Conservation (phyloP, 2,113 vertebrate genomes). For the Accipiter cooperii region DNA sequence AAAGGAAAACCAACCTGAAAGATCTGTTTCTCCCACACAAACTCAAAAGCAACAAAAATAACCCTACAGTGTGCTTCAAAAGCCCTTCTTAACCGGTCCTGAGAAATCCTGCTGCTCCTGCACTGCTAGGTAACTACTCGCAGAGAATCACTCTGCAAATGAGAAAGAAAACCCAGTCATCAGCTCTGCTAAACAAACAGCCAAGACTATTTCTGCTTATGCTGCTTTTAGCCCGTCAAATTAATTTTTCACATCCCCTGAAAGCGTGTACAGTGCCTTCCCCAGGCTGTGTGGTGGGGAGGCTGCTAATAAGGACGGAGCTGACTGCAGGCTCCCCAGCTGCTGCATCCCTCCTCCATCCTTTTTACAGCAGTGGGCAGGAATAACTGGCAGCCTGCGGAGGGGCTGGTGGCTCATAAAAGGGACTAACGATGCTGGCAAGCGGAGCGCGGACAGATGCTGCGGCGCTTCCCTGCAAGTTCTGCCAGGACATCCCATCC, state of each 20-base stretch:
- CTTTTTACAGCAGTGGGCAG: not conserved
- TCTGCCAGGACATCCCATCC: slow-evolving; percentile 26
- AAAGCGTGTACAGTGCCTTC: not conserved
- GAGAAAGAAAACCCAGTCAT: not conserved
- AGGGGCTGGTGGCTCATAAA: slow-evolving; percentile 45
- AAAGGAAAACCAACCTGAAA: too few relatives aligned
- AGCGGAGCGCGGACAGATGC: not conserved
- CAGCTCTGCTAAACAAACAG: not conserved
- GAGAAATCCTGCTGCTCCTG: not conserved
- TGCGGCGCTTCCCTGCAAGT: not conserved
- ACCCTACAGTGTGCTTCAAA: not conserved
- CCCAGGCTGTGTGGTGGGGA: not conserved
- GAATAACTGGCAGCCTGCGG: not conserved
- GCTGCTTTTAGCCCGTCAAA: slow-evolving; percentile 35
- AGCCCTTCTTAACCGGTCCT: not conserved
- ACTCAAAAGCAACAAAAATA: not conserved
- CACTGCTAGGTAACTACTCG: not conserved
- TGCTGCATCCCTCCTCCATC: slow-evolving; percentile 15
- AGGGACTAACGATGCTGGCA: not conserved
- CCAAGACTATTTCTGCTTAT: not conserved
- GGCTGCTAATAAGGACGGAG: slow-evolving; percentile 6
- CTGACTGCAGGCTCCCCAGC: slow-evolving; percentile 36
- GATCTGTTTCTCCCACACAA: too few relatives aligned
- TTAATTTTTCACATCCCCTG: slow-evolving; percentile 36
- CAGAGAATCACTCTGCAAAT: not conserved